Evolutionary conservation across 2,888 invertebrate genomes (phyloP).

Genomic region (Microctonus brassicae): DNA sequence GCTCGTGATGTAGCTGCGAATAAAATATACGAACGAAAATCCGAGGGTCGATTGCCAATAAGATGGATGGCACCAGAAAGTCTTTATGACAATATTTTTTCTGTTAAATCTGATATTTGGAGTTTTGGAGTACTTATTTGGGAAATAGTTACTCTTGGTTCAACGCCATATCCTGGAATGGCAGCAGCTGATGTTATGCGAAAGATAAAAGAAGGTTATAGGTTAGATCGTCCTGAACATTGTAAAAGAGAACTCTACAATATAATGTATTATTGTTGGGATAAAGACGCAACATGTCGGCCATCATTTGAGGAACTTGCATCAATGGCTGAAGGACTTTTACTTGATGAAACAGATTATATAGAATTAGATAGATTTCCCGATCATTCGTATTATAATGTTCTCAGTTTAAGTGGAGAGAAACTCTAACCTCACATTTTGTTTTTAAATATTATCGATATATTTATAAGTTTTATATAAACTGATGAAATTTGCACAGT

Average conservation of each 20-base stretch:
- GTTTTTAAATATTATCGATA: no score
- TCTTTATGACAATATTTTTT: constrained; percentile 93
- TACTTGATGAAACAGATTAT: constrained; percentile 93
- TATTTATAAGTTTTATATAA: no score
- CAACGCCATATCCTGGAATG: constrained; percentile 94
- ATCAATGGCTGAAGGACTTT: constrained; percentile 82
- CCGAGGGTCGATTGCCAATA: constrained; percentile 78
- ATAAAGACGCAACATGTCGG: constrained; percentile 84
- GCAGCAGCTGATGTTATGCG: constrained; percentile 89
- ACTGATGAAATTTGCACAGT: no score
- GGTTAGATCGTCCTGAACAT: constrained; percentile 93
- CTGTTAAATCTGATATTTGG: constrained; percentile 95
- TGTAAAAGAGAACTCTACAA: constrained; percentile 93
- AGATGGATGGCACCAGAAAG: constrained; percentile 98
- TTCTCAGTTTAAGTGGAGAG: constrained; percentile 87
- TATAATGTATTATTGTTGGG: constrained; percentile 97
- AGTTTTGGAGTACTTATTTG: constrained; percentile 95
- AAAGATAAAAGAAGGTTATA: constrained; percentile 82
- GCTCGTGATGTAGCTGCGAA: constrained; percentile 90
- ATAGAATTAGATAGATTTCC: constrained; percentile 93
- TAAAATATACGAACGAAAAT: constrained; percentile 90
- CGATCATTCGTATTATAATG: constrained; percentile 92
- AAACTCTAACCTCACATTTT: constrained; percentile 79
- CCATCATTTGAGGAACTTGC: constrained; percentile 89
- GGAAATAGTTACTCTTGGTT: constrained; percentile 96